A percentile compares a stretch with the other conserved stretches of the same genome.
These are phyloP conservation scores for Encarsia formosa DNA, from an alignment of 2,888 invertebrate species.

Conservation along the genomic window DNA sequence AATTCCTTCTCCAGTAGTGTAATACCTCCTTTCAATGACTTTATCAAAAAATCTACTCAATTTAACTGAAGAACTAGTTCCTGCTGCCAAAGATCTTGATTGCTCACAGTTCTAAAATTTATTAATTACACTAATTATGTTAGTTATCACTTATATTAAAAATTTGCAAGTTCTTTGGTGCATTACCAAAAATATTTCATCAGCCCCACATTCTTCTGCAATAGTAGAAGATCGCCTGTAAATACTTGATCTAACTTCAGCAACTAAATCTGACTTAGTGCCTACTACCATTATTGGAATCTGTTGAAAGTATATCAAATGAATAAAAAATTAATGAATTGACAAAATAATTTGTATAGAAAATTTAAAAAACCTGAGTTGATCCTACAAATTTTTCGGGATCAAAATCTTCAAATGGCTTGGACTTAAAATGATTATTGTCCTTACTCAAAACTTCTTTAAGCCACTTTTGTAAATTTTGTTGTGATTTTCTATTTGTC, in stretches of 20 bases:
- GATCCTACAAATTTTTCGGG: slow-evolving; percentile 82
- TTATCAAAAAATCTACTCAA: slow-evolving; percentile 92
- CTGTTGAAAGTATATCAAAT: slow-evolving; percentile 51
- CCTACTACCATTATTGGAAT: slow-evolving; percentile 93
- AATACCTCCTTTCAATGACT: slow-evolving; percentile 62
- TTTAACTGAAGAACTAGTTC: slow-evolving; percentile 91
- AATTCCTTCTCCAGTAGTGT: slow-evolving; percentile 51
- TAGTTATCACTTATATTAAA: background rate
- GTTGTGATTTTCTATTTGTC: slow-evolving; percentile 92
- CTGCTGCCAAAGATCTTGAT: slow-evolving; percentile 82
- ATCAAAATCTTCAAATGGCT: slow-evolving; percentile 69
- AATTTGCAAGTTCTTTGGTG: too few relatives aligned
- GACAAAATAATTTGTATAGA: background rate
- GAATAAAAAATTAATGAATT: slow-evolving; percentile 7
- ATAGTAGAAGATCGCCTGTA: slow-evolving; percentile 62
- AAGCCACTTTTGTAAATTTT: slow-evolving; percentile 90
- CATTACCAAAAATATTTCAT: slow-evolving; percentile 82
- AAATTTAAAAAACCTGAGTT: slow-evolving; percentile 57
- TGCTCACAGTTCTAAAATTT: slow-evolving; percentile 57
- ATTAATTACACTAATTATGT: slow-evolving; percentile 4
- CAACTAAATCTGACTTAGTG: slow-evolving; percentile 84
- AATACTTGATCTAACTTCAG: slow-evolving; percentile 64
- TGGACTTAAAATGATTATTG: slow-evolving; percentile 48
- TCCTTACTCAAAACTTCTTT: slow-evolving; percentile 82
- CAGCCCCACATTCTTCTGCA: slow-evolving; percentile 88